These are phyloP conservation scores for Notoglanidium macrostoma DNA, from an alignment of 2,797 vertebrate genomes.

Conservation along the genomic window DNA sequence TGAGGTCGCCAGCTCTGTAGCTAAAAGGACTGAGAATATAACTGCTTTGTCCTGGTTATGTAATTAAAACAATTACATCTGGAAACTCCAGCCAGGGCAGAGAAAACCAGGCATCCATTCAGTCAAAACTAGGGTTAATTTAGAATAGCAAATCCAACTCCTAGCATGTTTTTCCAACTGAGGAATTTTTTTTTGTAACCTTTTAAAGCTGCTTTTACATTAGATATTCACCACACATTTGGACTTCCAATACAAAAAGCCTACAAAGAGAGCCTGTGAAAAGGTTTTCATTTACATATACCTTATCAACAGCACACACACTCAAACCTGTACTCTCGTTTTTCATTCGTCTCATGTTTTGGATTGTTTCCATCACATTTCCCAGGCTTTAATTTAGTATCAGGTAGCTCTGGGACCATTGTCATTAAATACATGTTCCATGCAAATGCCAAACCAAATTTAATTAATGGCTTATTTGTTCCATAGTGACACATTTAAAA, in stretches of 20 bases:
- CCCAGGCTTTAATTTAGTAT: background rate
- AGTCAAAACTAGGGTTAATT: background rate
- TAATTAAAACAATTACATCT: background rate
- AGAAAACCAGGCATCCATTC: background rate
- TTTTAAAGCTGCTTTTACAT: conserved; percentile 10
- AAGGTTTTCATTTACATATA: conserved; percentile 22
- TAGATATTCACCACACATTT: conserved; percentile 21
- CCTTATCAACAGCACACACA: conserved; percentile 17
- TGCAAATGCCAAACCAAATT: background rate
- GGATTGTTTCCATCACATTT: conserved; percentile 4
- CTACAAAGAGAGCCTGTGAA: background rate
- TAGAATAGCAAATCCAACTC: background rate
- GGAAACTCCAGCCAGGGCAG: background rate
- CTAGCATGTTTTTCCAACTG: background rate
- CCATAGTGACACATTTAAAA: background rate
- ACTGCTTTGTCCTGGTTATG: background rate
- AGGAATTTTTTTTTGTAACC: background rate
- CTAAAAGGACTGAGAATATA: background rate
- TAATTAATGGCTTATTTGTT: conserved; percentile 11
- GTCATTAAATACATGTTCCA: conserved; percentile 7
- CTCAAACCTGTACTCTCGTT: background rate
- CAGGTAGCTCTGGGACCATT: background rate
- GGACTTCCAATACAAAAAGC: background rate
- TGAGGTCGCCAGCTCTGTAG: too few relatives aligned
- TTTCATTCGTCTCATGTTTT: conserved; percentile 16